Base-by-base conservation (phyloP, 1,140 invertebrate genomes). In the Fopius arisanus region DNA sequence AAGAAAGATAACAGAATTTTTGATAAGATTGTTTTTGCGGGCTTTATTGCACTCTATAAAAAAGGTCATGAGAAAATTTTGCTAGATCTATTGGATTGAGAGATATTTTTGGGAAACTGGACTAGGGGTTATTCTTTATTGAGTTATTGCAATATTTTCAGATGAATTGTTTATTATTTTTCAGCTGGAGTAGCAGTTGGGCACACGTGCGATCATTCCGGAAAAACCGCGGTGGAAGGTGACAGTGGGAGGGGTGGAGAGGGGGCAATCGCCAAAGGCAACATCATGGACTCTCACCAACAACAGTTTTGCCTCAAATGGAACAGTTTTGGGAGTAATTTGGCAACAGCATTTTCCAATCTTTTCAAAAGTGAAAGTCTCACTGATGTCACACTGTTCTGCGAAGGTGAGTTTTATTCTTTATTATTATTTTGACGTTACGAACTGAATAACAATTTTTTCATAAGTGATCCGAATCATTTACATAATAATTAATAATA, bases 221-320 rank as follows among this genome's bases (percentile, higher is more conserved):
- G 78, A 65, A 85, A 84, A 70, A 83, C 78, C 62, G 74, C 76
- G 77, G 71, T 82, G 78, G 83, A 86, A 82, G 82, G 78, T 78
- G 81, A 86, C 72, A 84, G 83, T 77, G 81, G 79, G 81, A 82
- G 79, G 79, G 81, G 87, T 79, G 83, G 78, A 82, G 81, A 85
- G 78, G 81, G 80, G 77, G 78, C 81, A 76, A 80, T 81, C 74
- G 75, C 85, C 75, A 86, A 79, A 84, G 84, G 84, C 84, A 84
- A 82, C 83, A 86, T 86, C 88, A 94, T 94, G 93, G 93, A 95
- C 91, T 93, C 94, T 88, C 92, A 93, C 83, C 94, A 95, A 90
- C 94, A 95, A 88, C 94, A 95, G 88, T 96, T 95, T 88, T 95
- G 94, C 90, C 90, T 96, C 80, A 96, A 96, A 90, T 96, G 94